Evolutionary conservation across 2,888 invertebrate genomes (phyloP).

Genomic region (Meliscaeva auricollis): DNA sequence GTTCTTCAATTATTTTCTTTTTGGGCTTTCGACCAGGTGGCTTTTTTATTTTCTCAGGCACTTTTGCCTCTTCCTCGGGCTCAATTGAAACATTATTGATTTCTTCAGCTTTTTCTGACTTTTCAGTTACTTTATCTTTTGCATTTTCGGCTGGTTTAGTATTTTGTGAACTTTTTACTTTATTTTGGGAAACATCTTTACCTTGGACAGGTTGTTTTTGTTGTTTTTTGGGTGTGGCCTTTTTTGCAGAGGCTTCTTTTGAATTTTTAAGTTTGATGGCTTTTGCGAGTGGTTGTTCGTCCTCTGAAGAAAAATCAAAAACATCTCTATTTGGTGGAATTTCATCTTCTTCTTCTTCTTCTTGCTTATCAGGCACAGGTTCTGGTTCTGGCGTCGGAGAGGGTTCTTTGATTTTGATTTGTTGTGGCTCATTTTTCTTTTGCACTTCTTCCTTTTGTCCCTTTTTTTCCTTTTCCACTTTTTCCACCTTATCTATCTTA

Average conservation of each 20-base stretch:
- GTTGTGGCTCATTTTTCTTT: slow-evolving; percentile 59
- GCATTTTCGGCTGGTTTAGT: slow-evolving; percentile 59
- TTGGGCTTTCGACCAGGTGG: slow-evolving; percentile 58
- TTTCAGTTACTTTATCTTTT: slow-evolving; percentile 37
- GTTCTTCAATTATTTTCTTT: slow-evolving; percentile 46
- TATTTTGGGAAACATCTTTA: slow-evolving; percentile 17
- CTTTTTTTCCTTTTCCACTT: slow-evolving; percentile 19
- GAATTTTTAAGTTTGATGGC: slow-evolving; percentile 82
- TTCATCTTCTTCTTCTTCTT: slow-evolving; percentile 34
- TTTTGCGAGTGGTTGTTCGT: slow-evolving; percentile 85
- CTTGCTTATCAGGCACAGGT: slow-evolving; percentile 4
- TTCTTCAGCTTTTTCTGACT: slow-evolving; percentile 14
- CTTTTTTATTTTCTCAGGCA: slow-evolving; percentile 49
- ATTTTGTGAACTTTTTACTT: slow-evolving; percentile 28
- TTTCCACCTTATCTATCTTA: too few relatives aligned
- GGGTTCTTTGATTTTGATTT: slow-evolving; percentile 6
- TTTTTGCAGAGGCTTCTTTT: slow-evolving; percentile 54
- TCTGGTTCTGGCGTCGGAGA: not conserved
- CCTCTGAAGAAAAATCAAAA: slow-evolving; percentile 85
- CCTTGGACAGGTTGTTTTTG: slow-evolving; percentile 12
- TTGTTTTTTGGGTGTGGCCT: slow-evolving; percentile 62
- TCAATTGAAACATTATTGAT: slow-evolving; percentile 3
- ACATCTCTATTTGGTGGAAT: slow-evolving; percentile 78
- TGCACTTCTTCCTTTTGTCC: slow-evolving; percentile 58
- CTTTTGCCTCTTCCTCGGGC: slow-evolving; percentile 24